Evolutionary conservation across 1,140 invertebrate genomes (phyloP).

Genomic region (Hirudo medicinalis): DNA sequence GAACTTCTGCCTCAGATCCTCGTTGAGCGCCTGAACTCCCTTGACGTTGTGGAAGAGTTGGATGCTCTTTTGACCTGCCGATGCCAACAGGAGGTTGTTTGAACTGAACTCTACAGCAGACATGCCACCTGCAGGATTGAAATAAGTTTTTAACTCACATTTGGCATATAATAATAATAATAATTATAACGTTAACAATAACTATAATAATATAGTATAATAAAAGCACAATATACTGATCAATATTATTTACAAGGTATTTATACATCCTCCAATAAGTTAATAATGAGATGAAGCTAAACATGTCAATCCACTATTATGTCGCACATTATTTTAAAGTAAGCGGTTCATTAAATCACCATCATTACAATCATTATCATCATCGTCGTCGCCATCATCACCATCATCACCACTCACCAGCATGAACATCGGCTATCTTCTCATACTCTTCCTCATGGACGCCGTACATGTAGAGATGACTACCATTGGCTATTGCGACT

Average conservation of each 20-base stretch:
- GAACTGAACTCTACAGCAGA: conserved; percentile 31
- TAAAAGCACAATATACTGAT: too few relatives aligned
- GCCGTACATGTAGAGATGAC: conserved; percentile 56
- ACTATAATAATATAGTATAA: too few relatives aligned
- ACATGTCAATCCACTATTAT: too few relatives aligned
- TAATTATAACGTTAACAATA: too few relatives aligned
- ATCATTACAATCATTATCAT: not conserved
- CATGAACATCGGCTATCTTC: conserved; percentile 51
- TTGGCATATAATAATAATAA: too few relatives aligned
- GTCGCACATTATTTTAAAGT: too few relatives aligned
- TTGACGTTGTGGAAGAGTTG: conserved; percentile 67
- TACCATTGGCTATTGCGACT: conserved; percentile 53
- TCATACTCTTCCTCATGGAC: conserved; percentile 51
- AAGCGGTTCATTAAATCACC: too few relatives aligned
- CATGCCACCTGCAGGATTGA: not conserved
- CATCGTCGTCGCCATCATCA: not conserved
- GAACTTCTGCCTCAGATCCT: not conserved
- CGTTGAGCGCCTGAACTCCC: conserved; percentile 46
- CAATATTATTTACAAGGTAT: too few relatives aligned
- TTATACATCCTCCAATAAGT: too few relatives aligned
- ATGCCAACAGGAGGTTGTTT: conserved; percentile 57
- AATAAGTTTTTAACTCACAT: not conserved
- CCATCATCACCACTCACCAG: conserved; percentile 34
- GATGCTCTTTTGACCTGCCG: conserved; percentile 60
- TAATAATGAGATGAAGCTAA: too few relatives aligned